phyloP scores from a whole-genome alignment of 2,797 vertebrate genomes.

The Semotilus atromaculatus region DNA sequence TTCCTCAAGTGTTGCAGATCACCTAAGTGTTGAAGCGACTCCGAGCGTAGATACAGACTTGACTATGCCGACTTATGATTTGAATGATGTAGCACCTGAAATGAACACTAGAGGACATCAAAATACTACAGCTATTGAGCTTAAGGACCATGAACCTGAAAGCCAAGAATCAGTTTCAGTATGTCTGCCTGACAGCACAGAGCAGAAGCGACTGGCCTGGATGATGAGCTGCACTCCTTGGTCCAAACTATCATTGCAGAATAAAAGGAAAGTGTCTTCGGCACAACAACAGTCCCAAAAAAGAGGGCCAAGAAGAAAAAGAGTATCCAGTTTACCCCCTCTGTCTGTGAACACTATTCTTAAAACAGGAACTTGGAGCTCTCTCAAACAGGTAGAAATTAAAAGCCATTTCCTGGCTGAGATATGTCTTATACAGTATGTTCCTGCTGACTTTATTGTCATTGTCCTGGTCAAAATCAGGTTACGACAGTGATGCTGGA shows the following conservation, averaged over 20 bases:
- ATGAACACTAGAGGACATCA: slow-evolving; percentile 10
- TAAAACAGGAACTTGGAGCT: slow-evolving; percentile 72
- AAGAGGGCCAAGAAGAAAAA: slow-evolving; percentile 63
- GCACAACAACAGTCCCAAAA: neutral
- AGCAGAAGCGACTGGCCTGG: slow-evolving; percentile 86
- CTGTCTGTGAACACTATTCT: slow-evolving; percentile 79
- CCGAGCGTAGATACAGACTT: neutral
- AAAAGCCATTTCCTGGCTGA: neutral
- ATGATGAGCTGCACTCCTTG: slow-evolving; percentile 84
- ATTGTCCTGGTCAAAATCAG: slow-evolving; percentile 67
- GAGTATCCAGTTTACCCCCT: slow-evolving; percentile 66
- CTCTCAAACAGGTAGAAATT: slow-evolving; percentile 84
- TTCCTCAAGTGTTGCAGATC: neutral
- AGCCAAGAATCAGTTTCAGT: slow-evolving; percentile 8
- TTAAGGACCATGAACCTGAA: neutral
- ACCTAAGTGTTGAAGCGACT: neutral
- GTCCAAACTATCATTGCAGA: slow-evolving; percentile 80
- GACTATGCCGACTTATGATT: neutral
- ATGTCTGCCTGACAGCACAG: slow-evolving; percentile 71
- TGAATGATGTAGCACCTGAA: neutral
- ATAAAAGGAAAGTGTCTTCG: slow-evolving; percentile 72
- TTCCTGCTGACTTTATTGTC: slow-evolving; percentile 12
- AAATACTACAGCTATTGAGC: neutral
- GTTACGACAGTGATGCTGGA: slow-evolving; percentile 84
- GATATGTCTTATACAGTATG: neutral